phyloP scores from a whole-genome alignment of 2,113 vertebrate genomes.

The Oceanites oceanicus region DNA sequence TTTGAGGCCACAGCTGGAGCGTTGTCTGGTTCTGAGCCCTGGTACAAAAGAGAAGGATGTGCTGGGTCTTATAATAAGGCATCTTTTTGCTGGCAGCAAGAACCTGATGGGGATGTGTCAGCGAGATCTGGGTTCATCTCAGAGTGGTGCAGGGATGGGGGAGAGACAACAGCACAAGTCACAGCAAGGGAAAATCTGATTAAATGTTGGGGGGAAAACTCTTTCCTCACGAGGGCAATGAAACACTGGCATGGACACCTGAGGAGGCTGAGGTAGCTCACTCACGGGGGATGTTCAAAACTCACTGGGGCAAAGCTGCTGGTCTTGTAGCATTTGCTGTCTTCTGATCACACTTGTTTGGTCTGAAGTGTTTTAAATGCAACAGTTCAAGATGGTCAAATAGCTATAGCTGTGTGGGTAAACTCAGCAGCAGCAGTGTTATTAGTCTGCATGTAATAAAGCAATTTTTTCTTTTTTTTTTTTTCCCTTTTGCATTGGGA shows the following conservation, averaged over 20 bases:
- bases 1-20: not conserved
- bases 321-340: not conserved
- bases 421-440: not conserved
- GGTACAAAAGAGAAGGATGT: not conserved
- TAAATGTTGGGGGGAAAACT: not conserved
- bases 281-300: not conserved
- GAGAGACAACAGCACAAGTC: not conserved
- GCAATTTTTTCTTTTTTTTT: accelerated
- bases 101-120: not conserved
- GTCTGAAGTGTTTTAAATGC: not conserved
- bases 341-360: not conserved
- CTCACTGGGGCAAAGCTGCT: not conserved
- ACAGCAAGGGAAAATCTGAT: not conserved
- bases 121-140: not conserved
- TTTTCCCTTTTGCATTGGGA: not conserved
- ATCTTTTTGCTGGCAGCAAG: not conserved
- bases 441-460: not conserved
- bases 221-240: not conserved
- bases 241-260: not conserved
- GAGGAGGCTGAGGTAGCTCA: too few relatives aligned
- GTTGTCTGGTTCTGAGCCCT: not conserved
- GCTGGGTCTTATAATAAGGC: not conserved
- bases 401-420: accelerated
- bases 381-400: too few relatives aligned
- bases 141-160: too few relatives aligned